Evolutionary conservation across 2,797 vertebrate genomes (phyloP).

Genomic region (Paratrypauchen microcephalus): DNA sequence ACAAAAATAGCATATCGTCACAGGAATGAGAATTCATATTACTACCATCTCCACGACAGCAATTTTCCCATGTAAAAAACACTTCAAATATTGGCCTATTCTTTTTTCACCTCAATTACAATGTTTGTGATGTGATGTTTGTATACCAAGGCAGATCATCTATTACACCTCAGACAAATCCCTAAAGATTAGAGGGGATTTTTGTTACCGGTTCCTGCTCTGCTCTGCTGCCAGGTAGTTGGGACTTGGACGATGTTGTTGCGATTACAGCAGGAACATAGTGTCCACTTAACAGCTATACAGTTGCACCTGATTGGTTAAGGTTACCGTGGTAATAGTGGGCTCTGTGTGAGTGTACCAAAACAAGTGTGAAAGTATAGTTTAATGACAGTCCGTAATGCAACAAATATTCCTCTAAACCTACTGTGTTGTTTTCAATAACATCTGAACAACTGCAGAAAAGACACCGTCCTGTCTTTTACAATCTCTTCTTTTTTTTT

Average conservation of each 20-base stretch:
- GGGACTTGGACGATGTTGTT: conserved; percentile 4
- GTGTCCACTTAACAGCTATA: neutral
- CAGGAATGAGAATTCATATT: too few species aligned
- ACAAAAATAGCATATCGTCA: too few species aligned
- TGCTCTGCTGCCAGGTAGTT: neutral
- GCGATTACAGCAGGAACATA: neutral
- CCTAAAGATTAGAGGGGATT: neutral
- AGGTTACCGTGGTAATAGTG: conserved; percentile 12
- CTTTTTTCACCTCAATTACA: too few species aligned
- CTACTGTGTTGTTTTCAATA: conserved; percentile 44
- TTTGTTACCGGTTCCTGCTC: neutral
- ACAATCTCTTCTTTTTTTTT: too few species aligned
- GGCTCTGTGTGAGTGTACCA: conserved; percentile 8
- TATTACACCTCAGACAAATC: neutral
- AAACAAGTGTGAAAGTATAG: conserved; percentile 1
- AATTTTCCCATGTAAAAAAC: neutral
- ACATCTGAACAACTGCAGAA: conserved; percentile 47
- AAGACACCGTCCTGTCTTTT: conserved; percentile 42
- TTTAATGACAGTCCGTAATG: conserved; percentile 43
- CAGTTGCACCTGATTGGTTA: conserved; percentile 20
- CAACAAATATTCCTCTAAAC: conserved; percentile 41
- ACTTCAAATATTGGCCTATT: neutral
- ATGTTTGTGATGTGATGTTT: neutral
- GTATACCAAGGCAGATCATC: neutral
- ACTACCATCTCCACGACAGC: neutral